A percentile compares a stretch with the other conserved stretches of the same genome.
Evolutionary conservation across 2,797 vertebrate species (phyloP).

Genomic region (Coregonus suidteri): DNA sequence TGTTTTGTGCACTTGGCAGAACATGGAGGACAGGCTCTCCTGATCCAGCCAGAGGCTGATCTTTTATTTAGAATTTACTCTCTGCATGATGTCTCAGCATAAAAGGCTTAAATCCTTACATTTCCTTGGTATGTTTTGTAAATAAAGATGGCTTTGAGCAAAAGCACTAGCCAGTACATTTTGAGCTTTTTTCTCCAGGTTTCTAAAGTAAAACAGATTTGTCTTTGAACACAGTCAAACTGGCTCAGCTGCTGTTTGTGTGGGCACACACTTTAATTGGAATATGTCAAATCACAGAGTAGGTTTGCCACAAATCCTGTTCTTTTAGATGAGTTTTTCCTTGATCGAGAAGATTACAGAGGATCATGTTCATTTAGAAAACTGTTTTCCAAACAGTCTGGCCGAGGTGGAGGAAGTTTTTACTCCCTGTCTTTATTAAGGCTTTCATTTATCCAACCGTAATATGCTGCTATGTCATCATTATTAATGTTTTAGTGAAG

Average conservation of each 20-base stretch:
- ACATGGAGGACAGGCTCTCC: slow-evolving; percentile 20
- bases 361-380: not conserved
- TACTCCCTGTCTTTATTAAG: too few species aligned
- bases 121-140: slow-evolving; percentile 55
- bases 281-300: not conserved
- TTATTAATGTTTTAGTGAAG: not conserved
- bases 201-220: slow-evolving; percentile 6
- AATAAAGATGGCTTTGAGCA: slow-evolving; percentile 46
- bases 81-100: slow-evolving; percentile 58
- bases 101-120: slow-evolving; percentile 53
- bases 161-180: slow-evolving; percentile 15
- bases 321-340: too few species aligned
- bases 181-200: slow-evolving; percentile 11
- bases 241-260: not conserved
- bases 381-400: not conserved
- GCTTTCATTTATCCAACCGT: too few species aligned
- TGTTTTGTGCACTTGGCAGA: slow-evolving; percentile 51
- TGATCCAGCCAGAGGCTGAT: slow-evolving; percentile 62
- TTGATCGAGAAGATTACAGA: not conserved
- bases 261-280: not conserved
- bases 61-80: slow-evolving; percentile 52
- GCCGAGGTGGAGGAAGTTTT: not conserved
- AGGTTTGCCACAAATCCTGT: not conserved
- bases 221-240: slow-evolving; percentile 1
- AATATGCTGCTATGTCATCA: too few species aligned